Evolutionary conservation across 1,140 invertebrate species (phyloP), one percentile per base, ranked within the genome.

Genomic region (Colletes gigas): DNA sequence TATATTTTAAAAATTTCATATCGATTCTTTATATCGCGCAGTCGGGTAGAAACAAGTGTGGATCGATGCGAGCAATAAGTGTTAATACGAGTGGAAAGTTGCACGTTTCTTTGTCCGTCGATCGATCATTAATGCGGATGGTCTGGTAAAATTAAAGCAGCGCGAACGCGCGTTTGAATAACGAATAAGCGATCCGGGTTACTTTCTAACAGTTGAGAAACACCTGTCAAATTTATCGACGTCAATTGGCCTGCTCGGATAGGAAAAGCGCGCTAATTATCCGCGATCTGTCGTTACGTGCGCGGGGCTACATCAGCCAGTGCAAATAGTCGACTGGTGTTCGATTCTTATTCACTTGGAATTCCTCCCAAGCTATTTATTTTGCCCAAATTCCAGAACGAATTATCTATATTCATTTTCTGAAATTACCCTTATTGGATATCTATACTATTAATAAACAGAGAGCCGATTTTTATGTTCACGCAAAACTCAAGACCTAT

Each of bases 191-290:
- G 65, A 67, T 30, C 52, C 30, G 15, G 39, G 52, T 72, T 68
- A 81, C 75, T 82, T 84, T 82, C 80, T 74, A 82, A 71, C 60
- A 52, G 14, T 44, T 75, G 47, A 50, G 63, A 70, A 59, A 59
- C 63, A 77, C 59, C 77, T 85, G 75, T 83, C 85, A 82, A 85
- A 79, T 74, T 87, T 81, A 83, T 83, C 71, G 78, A 81, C 59
- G 78, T 65, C 75, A 85, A 85, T 83, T 85, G 82, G 84, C 41
- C 21, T 30, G 59, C 47, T 54, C 41, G 52, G 55, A 57, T 67
- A 63, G 57, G 70, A 78, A 78, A 81, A 83, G 71, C 60, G 19
- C 41, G 75, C n/a, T 78, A 75, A 82, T 79, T 84, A 84, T 78
- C 78, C 62, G 39, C 59, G n/a, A 68, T 44, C 21, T 70, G 50